Base-by-base conservation (phyloP, 2,888 invertebrate genomes). In the Drosophila villosipedis region DNA sequence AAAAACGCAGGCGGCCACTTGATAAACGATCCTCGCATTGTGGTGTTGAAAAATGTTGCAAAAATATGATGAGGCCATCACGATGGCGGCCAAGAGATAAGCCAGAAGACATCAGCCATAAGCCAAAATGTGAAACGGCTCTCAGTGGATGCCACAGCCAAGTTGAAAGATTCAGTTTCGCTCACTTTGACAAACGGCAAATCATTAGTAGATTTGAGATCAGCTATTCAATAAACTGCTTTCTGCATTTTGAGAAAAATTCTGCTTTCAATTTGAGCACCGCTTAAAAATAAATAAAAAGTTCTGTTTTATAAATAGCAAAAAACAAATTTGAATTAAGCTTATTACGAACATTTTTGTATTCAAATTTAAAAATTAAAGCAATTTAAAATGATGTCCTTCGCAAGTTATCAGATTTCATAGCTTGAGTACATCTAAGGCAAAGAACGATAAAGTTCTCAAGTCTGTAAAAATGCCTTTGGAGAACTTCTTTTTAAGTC, bases 61-160 rank as follows among this genome's bases (percentile, higher is more conserved):
- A 76, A 83, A 91, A 91, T 90, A 91, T 91, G 92, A 92, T 91
- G 92, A 91, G 91, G 84, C 91, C 87, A 91, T 91, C 91, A 91
- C 92, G 89, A 89, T 84, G 87, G 71, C 74, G 59, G 41, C 72
- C 67, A 39, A 31, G 22, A 57, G 83, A 80, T 82, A 76, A 68
- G 52, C 47, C 55, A 50, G 41, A 33, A 53, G 66, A 31, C 55
- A 30, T 43, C 62, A 33, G 64, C 43, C 50, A 43, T n/a, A 43
- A 50, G n/a, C 54, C 50, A 57, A 35, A 59, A 74, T 57, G 7
- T 43, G 28, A 67, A 33, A 25, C 35, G n/a, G 19, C 19, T 31
- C 14, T 30, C 3, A 35, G 12, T 31, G 33, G n/a, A 2, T 9
- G 6, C 33, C 49, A 16, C 57, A 58, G 10, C n/a, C 10, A 31